Base-by-base conservation (phyloP, 1,140 invertebrate genomes). In the Belonocnema kinseyi region DNA sequence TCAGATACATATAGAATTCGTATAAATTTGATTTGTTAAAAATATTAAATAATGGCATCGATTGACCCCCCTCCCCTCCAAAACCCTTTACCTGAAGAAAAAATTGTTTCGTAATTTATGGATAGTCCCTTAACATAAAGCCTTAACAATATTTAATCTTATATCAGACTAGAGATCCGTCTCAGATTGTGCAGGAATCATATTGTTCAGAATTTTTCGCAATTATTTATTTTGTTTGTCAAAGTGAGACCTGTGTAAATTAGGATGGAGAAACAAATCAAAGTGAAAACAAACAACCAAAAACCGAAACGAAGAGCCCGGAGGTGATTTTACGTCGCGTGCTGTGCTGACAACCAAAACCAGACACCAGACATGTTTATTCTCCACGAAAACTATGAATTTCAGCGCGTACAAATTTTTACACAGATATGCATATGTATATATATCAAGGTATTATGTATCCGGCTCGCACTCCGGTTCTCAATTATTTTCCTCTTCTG, bases 341-440 rank as follows among this genome's bases (percentile, higher is more conserved):
- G 82, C 85, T 87, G 82, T 86, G 83, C 86, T 82, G 85, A 86
- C 85, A 85, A 86, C 82, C 82, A 82, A 81, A 81, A 83, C 80
- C 82, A 86, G 80, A 85, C 79, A 80, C 79, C 75, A 75, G 80
- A 82, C 78, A 81, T 82, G 79, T 58, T 56, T 73, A 66, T 33
- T 46, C 61, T 66, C 26, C 46, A 16, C 26, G n/a, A 66, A 66
- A 66, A 66, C 61, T 66, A 61, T 61, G 61, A 66, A 66, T 66
- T 40, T 66, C 61, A 66, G 14, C 53, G 53, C 53, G 53, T 54
- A 54, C 61, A 46, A 66, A 40, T 66, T 66, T 66, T 66, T 66
- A 61, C 12, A 66, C 61, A 66, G 61, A 66, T 16, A 66, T 13
- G 21, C 7, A 66, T 33, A 66, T 12, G 21, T 6, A 19, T 66